Evolutionary conservation across 1,140 invertebrate species (phyloP), one percentile per base, ranked within the genome.

Genomic region (Ceratitis capitata): DNA sequence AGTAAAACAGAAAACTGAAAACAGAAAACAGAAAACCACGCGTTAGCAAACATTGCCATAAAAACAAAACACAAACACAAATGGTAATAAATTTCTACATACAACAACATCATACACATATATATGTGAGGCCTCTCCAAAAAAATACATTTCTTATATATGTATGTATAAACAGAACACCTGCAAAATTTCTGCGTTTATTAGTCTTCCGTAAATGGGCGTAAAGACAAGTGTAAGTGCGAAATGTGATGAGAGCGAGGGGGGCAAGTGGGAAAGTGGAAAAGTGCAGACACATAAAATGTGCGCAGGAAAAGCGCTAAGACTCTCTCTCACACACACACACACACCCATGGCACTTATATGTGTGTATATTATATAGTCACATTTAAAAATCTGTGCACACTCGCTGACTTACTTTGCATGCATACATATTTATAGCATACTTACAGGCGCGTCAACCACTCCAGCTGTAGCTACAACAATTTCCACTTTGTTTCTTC

Each of bases 121-220:
- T 29, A 32, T 69, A 39, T 10, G 9, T 69, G 12, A 16, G 32
- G 7, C 69, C 23, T 6, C 35, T 69, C n/a, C n/a, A n/a, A n/a
- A n/a, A n/a, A n/a, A n/a, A n/a, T 39, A 16, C 61, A 35, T 19
- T 12, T 69, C 32, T 69, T 35, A 69, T 69, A 69, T 69, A 42
- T 69, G 10, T 69, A 19, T 69, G 14, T 39, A 39, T 26, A 78
- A 78, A 78, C 69, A 78, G 69, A 23, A 78, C 69, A 78, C 69
- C 69, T 78, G 39, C 61, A 42, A 78, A 69, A 42, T 78, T 78
- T 42, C 32, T 16, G 23, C 35, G 19, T 26, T 78, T 78, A 78
- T 39, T 45, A 35, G 69, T 42, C 69, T 45, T 0, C 69, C 19
- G 39, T 74, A 74, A 5, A 23, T 64, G 26, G 51, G n/a, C 51